These are phyloP conservation scores for Eremobia ochroleuca DNA, from an alignment of 2,888 invertebrate genomes.

Conservation along the genomic window DNA sequence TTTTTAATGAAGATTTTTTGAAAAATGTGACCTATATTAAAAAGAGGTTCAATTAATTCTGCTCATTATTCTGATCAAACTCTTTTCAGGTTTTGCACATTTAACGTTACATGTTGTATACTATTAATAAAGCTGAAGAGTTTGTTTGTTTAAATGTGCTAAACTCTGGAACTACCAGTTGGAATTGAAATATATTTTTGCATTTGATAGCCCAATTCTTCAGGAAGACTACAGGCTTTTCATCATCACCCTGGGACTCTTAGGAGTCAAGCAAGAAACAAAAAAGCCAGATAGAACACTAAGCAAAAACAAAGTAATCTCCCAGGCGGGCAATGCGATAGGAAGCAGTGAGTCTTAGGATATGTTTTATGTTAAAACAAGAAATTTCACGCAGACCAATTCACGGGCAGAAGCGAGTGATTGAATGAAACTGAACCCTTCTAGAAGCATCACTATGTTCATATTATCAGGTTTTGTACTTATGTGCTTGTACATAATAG, in stretches of 20 bases:
- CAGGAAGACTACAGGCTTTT: not conserved
- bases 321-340: not conserved
- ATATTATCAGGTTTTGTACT: constrained; percentile 62
- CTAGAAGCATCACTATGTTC: not conserved
- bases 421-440: not conserved
- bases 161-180: not conserved
- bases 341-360: not conserved
- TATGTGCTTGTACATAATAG: constrained; percentile 49
- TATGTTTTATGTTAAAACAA: not conserved
- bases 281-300: not conserved
- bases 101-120: no score
- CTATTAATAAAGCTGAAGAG: not conserved
- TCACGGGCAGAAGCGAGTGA: not conserved
- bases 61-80: no score
- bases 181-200: not conserved
- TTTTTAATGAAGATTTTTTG: no score
- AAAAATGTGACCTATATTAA: no score
- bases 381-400: not conserved
- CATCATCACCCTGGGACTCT: not conserved
- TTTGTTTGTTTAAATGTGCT: not conserved
- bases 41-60: no score
- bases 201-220: not conserved
- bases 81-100: no score
- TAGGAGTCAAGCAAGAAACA: not conserved
- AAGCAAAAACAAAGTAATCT: not conserved